phyloP scores from a whole-genome alignment of 2,797 vertebrate species.

The Cyprinella venusta region DNA sequence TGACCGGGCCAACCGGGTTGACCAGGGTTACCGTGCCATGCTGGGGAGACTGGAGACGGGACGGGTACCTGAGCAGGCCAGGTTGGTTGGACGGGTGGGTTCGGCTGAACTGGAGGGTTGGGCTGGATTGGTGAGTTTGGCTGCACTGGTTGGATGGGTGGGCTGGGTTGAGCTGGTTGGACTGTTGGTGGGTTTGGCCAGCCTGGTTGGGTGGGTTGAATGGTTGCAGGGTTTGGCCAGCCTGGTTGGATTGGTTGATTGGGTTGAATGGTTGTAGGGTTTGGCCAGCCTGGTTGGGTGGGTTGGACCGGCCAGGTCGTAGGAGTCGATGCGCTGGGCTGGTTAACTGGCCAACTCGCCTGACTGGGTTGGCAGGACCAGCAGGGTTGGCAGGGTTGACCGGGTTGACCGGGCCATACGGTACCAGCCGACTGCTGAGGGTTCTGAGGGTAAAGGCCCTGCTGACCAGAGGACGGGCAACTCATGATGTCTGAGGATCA shows the following conservation, averaged over 20 bases:
- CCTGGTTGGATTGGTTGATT: neutral
- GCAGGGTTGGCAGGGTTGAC: conserved; percentile 67
- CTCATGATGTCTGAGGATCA: conserved; percentile 63
- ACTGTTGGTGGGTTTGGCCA: neutral
- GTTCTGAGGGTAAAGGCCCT: conserved; percentile 71
- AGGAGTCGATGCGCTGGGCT: conserved; percentile 6
- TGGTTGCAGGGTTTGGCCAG: conserved; percentile 41
- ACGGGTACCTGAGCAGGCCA: conserved; percentile 49
- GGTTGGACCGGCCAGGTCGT: conserved; percentile 30
- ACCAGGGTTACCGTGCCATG: conserved; percentile 77
- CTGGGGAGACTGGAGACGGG: conserved; percentile 52
- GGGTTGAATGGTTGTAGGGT: too few relatives aligned
- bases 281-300: too few relatives aligned
- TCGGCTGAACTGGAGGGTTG: conserved; percentile 34
- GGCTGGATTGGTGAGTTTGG: conserved; percentile 20
- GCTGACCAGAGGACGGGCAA: conserved; percentile 74
- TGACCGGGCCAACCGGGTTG: conserved; percentile 81
- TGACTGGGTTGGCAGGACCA: conserved; percentile 75
- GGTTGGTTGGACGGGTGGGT: conserved; percentile 21
- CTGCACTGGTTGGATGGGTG: neutral
- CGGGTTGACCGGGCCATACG: conserved; percentile 65
- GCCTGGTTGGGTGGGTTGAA: conserved; percentile 32
- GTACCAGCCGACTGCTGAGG: conserved; percentile 59
- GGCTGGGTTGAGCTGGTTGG: neutral
- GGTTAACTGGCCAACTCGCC: conserved; percentile 45